Evolutionary conservation across 1,140 invertebrate genomes (phyloP).

Genomic region (Cylas formicarius): DNA sequence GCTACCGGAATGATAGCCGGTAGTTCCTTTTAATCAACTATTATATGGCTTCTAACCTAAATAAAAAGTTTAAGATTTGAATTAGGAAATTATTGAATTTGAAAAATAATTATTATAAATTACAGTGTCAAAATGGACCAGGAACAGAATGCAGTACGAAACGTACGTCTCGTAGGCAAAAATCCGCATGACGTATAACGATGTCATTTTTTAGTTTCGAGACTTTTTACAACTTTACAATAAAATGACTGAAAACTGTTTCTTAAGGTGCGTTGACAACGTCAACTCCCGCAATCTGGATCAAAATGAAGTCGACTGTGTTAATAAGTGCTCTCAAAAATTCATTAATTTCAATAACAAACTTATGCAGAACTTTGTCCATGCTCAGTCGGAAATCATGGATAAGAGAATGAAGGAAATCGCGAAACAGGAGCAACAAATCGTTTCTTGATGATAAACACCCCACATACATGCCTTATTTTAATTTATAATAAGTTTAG

Average conservation of each 20-base stretch:
- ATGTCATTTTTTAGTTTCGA: slow-evolving; percentile 76
- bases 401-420: slow-evolving; percentile 30
- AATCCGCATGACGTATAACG: background rate
- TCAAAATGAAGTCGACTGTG: slow-evolving; percentile 42
- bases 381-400: slow-evolving; percentile 28
- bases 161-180: no score
- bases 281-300: slow-evolving; percentile 76
- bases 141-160: slow-evolving; percentile 13
- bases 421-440: slow-evolving; percentile 23
- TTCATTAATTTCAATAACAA: slow-evolving; percentile 36
- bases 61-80: no score
- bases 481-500: no score
- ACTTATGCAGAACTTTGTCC: slow-evolving; percentile 33
- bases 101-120: no score
- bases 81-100: no score
- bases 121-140: slow-evolving; percentile 9
- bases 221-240: slow-evolving; percentile 91
- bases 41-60: no score
- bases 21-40: no score
- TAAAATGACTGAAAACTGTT: slow-evolving; percentile 85
- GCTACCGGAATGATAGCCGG: no score
- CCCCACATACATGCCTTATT: no score
- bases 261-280: slow-evolving; percentile 83
- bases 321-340: slow-evolving; percentile 33
- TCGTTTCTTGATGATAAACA: no score